phyloP scores from a whole-genome alignment of 2,113 vertebrate genomes.

The Myiopsitta monachus region DNA sequence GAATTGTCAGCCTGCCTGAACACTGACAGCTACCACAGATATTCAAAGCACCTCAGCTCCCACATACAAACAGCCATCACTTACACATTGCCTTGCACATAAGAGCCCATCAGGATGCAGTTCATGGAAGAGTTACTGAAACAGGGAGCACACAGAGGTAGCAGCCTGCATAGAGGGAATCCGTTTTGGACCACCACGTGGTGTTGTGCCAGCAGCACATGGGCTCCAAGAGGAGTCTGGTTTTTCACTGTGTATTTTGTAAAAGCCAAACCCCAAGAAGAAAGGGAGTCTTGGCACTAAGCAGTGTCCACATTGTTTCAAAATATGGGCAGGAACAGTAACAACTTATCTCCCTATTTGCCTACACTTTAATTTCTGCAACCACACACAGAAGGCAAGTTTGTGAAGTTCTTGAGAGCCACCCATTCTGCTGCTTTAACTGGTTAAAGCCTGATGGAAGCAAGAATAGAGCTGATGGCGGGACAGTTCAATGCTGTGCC shows the following conservation, averaged over 20 bases:
- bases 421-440: accelerated
- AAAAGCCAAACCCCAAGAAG: neutral
- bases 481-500: neutral
- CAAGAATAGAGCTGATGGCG: neutral
- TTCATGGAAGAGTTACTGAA: neutral
- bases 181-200: accelerated
- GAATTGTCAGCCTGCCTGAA: neutral
- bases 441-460: neutral
- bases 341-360: neutral
- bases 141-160: accelerated
- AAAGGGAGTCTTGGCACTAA: neutral
- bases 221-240: neutral
- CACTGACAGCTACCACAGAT: neutral
- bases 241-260: neutral
- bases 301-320: neutral
- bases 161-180: neutral
- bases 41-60: neutral
- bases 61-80: neutral
- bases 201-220: neutral
- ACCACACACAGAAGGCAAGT: neutral
- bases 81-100: neutral
- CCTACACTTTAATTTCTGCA: neutral
- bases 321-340: neutral
- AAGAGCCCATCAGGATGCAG: neutral
- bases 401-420: neutral